phyloP scores from a whole-genome alignment of 2,888 invertebrate genomes.

The Silvanus unidentatus region DNA sequence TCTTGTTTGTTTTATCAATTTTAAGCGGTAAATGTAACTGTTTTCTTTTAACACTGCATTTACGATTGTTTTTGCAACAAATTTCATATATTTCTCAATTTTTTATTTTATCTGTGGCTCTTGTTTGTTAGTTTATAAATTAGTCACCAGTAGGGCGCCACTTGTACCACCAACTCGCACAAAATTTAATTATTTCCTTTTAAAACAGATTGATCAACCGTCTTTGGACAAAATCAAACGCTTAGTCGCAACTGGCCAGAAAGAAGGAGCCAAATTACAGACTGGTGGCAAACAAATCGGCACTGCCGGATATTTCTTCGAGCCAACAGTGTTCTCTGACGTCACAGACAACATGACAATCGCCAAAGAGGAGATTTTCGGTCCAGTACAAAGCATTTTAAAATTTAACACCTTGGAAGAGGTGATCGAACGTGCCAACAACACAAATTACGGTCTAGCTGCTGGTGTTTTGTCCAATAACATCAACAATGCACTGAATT shows the following conservation, averaged over 20 bases:
- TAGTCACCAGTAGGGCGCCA: too few relatives aligned
- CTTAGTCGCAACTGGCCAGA: slow-evolving; percentile 70
- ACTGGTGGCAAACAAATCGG: slow-evolving; percentile 69
- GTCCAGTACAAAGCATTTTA: slow-evolving; percentile 81
- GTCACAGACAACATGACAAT: slow-evolving; percentile 73
- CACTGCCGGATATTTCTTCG: slow-evolving; percentile 65
- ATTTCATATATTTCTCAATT: too few relatives aligned
- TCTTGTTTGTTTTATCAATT: too few relatives aligned
- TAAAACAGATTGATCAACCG: slow-evolving; percentile 59
- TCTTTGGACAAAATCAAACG: slow-evolving; percentile 71
- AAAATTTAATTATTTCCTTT: too few relatives aligned
- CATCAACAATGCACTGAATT: slow-evolving; percentile 68
- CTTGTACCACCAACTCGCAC: too few relatives aligned
- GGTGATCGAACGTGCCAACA: slow-evolving; percentile 75
- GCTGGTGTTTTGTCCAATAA: slow-evolving; percentile 78
- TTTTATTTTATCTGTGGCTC: too few relatives aligned
- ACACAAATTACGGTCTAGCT: slow-evolving; percentile 74
- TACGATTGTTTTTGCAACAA: too few relatives aligned
- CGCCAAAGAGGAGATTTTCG: slow-evolving; percentile 81
- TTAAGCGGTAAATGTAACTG: too few relatives aligned
- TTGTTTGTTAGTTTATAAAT: too few relatives aligned
- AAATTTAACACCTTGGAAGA: slow-evolving; percentile 76
- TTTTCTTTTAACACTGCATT: too few relatives aligned
- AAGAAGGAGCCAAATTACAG: slow-evolving; percentile 71
- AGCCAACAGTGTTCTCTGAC: slow-evolving; percentile 73